Evolutionary conservation across 2,113 vertebrate species (phyloP).

Genomic region (Periophthalmus modestus): DNA sequence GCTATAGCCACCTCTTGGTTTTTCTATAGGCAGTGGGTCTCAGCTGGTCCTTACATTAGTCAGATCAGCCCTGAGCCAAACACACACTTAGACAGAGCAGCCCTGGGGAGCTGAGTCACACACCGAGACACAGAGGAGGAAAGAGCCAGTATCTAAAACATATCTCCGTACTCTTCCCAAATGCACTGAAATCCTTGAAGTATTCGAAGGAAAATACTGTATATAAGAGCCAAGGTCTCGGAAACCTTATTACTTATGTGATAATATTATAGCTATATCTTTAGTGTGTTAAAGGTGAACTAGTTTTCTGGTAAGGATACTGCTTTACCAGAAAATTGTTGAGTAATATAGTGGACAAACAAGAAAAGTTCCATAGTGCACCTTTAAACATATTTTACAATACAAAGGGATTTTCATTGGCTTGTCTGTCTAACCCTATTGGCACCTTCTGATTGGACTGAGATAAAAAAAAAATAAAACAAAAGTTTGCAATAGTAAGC

Average conservation of each 20-base stretch:
- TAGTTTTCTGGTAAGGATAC: too few species aligned
- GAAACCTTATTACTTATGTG: background rate
- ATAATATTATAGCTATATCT: too few species aligned
- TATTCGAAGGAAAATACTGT: background rate
- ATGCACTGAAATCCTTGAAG: background rate
- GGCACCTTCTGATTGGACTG: too few species aligned
- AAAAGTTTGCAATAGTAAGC: background rate
- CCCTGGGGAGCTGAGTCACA: constrained; percentile 34
- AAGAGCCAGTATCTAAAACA: constrained; percentile 2
- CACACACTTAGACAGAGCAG: constrained; percentile 32
- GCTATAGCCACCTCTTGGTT: background rate
- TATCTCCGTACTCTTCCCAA: background rate
- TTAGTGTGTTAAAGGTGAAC: background rate
- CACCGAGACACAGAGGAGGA: constrained; percentile 11
- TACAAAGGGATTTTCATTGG: too few species aligned
- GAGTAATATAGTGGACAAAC: too few species aligned
- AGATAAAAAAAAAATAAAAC: background rate
- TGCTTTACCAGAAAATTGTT: too few species aligned
- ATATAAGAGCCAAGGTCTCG: background rate
- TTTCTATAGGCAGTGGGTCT: constrained; percentile 36
- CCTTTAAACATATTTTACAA: too few species aligned
- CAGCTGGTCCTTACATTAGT: constrained; percentile 42
- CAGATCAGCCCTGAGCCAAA: constrained; percentile 42
- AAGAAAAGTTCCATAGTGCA: too few species aligned
- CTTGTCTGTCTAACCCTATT: too few species aligned